phyloP scores from a whole-genome alignment of 2,888 invertebrate species.

The Torymus aiolomorphi region DNA sequence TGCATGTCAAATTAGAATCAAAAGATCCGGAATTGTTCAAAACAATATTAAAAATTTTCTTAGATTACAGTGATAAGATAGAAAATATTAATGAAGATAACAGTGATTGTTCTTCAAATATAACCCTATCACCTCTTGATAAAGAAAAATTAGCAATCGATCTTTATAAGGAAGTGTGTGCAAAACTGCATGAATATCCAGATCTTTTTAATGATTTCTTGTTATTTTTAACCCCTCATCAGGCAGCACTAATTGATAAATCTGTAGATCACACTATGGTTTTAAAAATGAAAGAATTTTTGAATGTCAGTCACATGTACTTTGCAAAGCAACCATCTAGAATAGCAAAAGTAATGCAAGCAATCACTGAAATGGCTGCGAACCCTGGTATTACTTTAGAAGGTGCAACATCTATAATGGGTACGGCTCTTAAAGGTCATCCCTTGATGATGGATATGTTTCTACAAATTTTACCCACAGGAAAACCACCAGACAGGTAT shows the following conservation, averaged over 20 bases:
- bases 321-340: slow-evolving; percentile 86
- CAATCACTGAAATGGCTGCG: slow-evolving; percentile 80
- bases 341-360: slow-evolving; percentile 82
- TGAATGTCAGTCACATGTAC: slow-evolving; percentile 84
- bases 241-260: slow-evolving; percentile 88
- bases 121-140: slow-evolving; percentile 12
- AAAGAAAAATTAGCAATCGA: slow-evolving; percentile 68
- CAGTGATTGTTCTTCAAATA: slow-evolving; percentile 53
- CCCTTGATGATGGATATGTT: slow-evolving; percentile 88
- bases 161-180: slow-evolving; percentile 69
- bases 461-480: slow-evolving; percentile 85
- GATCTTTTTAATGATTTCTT: slow-evolving; percentile 90
- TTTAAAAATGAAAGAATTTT: slow-evolving; percentile 86
- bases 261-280: slow-evolving; percentile 87
- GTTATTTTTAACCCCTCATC: slow-evolving; percentile 87
- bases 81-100: slow-evolving; percentile 63
- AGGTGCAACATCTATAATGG: slow-evolving; percentile 82
- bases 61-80: slow-evolving; percentile 69
- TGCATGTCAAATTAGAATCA: slow-evolving; percentile 67
- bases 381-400: slow-evolving; percentile 79
- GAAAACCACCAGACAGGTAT: slow-evolving; percentile 87
- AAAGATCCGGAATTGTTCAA: slow-evolving; percentile 66
- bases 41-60: slow-evolving; percentile 66
- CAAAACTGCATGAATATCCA: slow-evolving; percentile 76
- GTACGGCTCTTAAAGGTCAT: slow-evolving; percentile 88